Conservation (phyloP, 2,888 invertebrate species). For the Argyra leucocephala region DNA sequence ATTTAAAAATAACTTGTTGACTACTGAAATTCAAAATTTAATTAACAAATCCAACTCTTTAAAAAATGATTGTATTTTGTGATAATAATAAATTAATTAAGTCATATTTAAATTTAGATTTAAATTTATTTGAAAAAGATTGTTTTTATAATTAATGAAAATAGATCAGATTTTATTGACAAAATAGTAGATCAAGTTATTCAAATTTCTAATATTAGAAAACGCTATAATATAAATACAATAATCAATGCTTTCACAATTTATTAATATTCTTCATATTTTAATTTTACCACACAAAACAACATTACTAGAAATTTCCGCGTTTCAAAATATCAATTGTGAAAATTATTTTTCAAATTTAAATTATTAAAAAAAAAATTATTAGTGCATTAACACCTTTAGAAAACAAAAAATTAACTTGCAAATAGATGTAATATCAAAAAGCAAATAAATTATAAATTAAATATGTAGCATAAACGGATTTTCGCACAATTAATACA, state of each 20-base stretch:
- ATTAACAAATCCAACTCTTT: too few species aligned
- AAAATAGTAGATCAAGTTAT: too few species aligned
- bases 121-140: too few species aligned
- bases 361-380: constrained; percentile 8
- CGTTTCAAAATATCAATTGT: not conserved
- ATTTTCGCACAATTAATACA: not conserved
- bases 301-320: not conserved
- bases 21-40: too few species aligned
- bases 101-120: too few species aligned
- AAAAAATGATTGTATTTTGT: too few species aligned
- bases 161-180: too few species aligned
- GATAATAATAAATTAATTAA: too few species aligned
- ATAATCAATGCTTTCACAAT: constrained; percentile 4
- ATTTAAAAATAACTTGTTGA: too few species aligned
- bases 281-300: constrained; percentile 7
- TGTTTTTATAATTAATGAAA: too few species aligned
- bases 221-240: not conserved
- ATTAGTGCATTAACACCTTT: not conserved
- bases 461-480: not conserved
- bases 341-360: not conserved
- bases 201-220: not conserved
- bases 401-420: not conserved
- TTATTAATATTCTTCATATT: too few species aligned
- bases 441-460: constrained; percentile 12
- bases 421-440: constrained; percentile 12